A percentile compares a stretch with the other conserved stretches of the same genome.
phyloP scores from a whole-genome alignment of 2,113 vertebrate genomes.

The Hemibagrus wyckioides region DNA sequence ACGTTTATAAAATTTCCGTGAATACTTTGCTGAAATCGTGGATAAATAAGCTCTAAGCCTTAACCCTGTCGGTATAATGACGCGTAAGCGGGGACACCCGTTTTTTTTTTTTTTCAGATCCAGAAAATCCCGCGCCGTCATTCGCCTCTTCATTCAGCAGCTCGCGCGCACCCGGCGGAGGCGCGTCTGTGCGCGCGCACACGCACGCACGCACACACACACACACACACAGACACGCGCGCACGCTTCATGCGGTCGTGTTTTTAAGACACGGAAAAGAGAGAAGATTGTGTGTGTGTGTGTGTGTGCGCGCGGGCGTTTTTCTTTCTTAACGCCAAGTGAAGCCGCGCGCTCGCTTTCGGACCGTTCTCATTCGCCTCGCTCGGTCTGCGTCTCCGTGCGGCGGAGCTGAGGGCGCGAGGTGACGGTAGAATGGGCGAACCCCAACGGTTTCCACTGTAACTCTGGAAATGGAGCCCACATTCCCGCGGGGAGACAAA shows the following conservation, averaged over 20 bases:
- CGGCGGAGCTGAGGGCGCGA: conserved; percentile 45
- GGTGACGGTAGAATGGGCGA: conserved; percentile 66
- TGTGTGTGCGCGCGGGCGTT: not conserved
- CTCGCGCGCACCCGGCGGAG: conserved; percentile 31
- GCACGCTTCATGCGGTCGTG: not conserved
- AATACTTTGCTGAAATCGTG: not conserved
- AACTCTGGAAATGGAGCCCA: conserved; percentile 67
- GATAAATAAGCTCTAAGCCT: no score
- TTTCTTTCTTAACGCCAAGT: not conserved
- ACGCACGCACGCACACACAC: not conserved
- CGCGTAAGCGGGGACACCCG: conserved; percentile 1
- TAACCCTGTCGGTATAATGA: not conserved
- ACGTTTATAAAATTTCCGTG: not conserved
- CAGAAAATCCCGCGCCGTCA: conserved; percentile 31
- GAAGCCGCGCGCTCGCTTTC: not conserved
- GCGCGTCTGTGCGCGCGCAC: conserved; percentile 41
- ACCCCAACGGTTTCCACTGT: conserved; percentile 61
- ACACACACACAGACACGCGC: not conserved
- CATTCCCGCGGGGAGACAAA: conserved; percentile 63
- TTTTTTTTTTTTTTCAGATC: not conserved
- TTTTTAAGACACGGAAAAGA: not conserved
- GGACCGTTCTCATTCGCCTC: not conserved
- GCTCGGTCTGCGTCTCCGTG: conserved; percentile 46
- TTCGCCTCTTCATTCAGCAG: conserved; percentile 19
- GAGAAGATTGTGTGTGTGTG: not conserved